Evolutionary conservation across 2,888 invertebrate species (phyloP), one percentile per base, ranked within the genome.

Genomic region (Eledona agricola): DNA sequence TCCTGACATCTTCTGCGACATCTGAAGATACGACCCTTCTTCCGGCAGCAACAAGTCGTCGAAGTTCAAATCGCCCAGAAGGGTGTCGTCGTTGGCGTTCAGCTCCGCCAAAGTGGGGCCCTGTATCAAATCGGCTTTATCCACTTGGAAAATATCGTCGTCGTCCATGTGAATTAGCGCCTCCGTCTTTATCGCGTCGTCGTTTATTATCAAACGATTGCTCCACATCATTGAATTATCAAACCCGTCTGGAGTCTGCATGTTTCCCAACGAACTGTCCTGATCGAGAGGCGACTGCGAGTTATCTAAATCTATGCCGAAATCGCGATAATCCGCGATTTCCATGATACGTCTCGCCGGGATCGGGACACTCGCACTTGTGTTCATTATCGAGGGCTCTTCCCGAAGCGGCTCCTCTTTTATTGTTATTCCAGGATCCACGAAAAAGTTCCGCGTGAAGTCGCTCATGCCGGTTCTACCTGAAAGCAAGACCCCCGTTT

Each of bases 121-220:
- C 74, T 90, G 86, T 64, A 93, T 89, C 57, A 90, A 80, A 77
- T 93, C 93, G 22, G 89, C 85, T 77, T 92, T 90, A 74, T 93
- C 93, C 43, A 92, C 90, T 81, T 91, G 87, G 73, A 93, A 91
- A 66, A 92, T 91, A 71, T 92, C 93, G 71, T 93, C 93, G 67
- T 93, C 92, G 68, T 93, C 92, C 84, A 90, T 87, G 74, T 85
- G 74, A 22, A 74, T 87, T 65, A 88, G 86, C 5, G 85, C 79
- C 64, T 87, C 87, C 35, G 78, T 74, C 74, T 81, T 83, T 26
- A 72, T 57, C 37, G 62, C 55, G 15, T 69, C 65, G 10, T 70
- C 69, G 6, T 57, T 59, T 20, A 62, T 59, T 22, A 69, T 60
- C n/a, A 64, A 38, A 71, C 73, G 63, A 62, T 78, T 62, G 73